Evolutionary conservation across 2,888 invertebrate species (phyloP), one percentile per base, ranked within the genome.

Genomic region (Ditula angustiorana): DNA sequence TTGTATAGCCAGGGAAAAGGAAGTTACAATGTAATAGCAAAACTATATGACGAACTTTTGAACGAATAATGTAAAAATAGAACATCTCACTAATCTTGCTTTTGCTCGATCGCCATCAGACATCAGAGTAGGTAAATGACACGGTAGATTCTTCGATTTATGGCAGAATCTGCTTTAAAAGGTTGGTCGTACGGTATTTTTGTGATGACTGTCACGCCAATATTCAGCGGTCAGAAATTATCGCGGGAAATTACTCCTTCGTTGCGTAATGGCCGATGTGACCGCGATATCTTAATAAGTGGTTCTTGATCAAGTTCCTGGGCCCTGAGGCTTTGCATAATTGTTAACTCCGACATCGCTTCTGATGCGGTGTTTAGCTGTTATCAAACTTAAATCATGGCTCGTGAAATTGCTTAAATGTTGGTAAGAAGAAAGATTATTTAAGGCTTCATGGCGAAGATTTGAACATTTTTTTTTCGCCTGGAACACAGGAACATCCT

Each of bases 271-370:
- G 80, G 82, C 73, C 79, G 86, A 88, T 88, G 83, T 87, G 87
- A 86, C 88, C 87, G 81, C 82, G 86, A 88, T 91, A 90, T 89
- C 89, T 88, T 90, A 90, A 91, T 91, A 90, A 89, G 87, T 83
- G 88, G 88, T 83, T 89, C 79, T 81, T 83, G 88, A 89, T 90
- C 89, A 86, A 82, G 83, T 84, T 85, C 77, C 80, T 79, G 80
- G 79, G 78, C 76, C 81, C 81, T 71, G 73, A 61, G 80, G 83
- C 74, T 84, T 86, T 87, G 83, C 87, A 89, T 91, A 90, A 90
- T 90, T 90, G 85, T 90, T 87, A 84, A 83, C 78, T 76, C 67
- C 69, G 61, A 69, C 70, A 69, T 73, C 69, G 61, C 70, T 67
- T 69, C 58, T 58, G 64, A 69, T 71, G 69, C 66, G 60, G 67